phyloP scores from a whole-genome alignment of 2,888 invertebrate species.

The Heteromyza rotundicornis region DNA sequence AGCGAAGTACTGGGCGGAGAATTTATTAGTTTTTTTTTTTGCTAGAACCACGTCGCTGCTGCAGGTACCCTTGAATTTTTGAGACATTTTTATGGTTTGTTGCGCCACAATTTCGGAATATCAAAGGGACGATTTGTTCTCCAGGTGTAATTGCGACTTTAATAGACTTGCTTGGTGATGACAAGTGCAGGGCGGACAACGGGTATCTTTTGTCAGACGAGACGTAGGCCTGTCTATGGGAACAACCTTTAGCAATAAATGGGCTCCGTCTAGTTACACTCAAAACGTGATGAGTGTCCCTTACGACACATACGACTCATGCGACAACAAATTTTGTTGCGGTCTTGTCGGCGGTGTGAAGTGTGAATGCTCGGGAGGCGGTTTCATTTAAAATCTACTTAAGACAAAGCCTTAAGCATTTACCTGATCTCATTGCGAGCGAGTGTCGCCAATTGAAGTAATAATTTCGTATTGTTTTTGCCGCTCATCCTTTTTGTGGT shows the following conservation, averaged over 20 bases:
- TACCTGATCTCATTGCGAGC: background rate
- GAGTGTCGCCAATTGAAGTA: slow-evolving; percentile 38
- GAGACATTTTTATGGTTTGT: background rate
- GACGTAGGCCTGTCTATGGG: background rate
- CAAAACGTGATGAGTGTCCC: too few relatives aligned
- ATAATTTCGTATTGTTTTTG: slow-evolving; percentile 35
- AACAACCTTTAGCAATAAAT: background rate
- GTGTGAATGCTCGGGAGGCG: slow-evolving; percentile 47
- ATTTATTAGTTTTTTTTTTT: background rate
- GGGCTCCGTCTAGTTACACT: background rate
- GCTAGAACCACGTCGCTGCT: background rate
- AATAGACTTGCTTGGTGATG: background rate
- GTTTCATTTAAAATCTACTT: slow-evolving; percentile 42
- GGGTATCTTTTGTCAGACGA: background rate
- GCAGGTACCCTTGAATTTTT: background rate
- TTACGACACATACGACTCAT: too few relatives aligned
- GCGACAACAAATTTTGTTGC: slow-evolving; percentile 16
- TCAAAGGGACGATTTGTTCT: background rate
- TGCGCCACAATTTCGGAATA: background rate
- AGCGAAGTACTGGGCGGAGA: background rate
- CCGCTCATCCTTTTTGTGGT: slow-evolving; percentile 18
- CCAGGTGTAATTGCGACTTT: slow-evolving; percentile 3
- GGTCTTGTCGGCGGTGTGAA: slow-evolving; percentile 30
- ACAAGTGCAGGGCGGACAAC: background rate
- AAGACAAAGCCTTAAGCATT: slow-evolving; percentile 26